Evolutionary conservation across 2,888 invertebrate genomes (phyloP).

Genomic region (Conchocele bisecta): DNA sequence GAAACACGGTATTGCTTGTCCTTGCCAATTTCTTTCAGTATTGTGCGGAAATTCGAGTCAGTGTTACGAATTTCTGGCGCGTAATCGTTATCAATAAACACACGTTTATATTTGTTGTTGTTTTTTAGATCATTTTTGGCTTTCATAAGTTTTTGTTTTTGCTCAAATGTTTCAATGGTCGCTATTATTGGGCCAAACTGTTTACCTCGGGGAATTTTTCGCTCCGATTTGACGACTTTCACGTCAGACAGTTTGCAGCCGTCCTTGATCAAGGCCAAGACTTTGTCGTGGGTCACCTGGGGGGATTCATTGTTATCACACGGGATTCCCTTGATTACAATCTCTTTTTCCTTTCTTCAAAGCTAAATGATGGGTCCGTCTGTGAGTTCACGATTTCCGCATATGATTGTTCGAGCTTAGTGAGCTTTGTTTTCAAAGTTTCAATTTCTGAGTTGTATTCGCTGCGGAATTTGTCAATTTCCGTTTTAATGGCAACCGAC

Average conservation of each 20-base stretch:
- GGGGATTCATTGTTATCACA: slow-evolving; percentile 3
- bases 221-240: neutral
- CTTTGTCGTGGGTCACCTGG: neutral
- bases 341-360: neutral
- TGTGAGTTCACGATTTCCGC: slow-evolving; percentile 7
- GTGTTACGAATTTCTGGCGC: slow-evolving; percentile 8
- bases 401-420: neutral
- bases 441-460: slow-evolving; percentile 4
- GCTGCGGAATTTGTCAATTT: neutral
- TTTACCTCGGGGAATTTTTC: neutral
- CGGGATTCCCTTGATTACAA: neutral
- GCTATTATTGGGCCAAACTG: slow-evolving; percentile 10
- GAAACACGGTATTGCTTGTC: neutral
- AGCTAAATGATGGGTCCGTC: too few relatives aligned
- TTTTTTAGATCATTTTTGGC: neutral
- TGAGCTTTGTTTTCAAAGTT: neutral
- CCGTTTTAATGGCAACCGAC: slow-evolving; percentile 1
- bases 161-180: neutral
- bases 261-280: neutral
- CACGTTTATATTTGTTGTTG: neutral
- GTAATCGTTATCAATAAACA: slow-evolving; percentile 13
- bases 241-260: neutral
- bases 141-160: slow-evolving; percentile 8
- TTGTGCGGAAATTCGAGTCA: slow-evolving; percentile 1
- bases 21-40: slow-evolving; percentile 21